Evolutionary conservation across 30 jellyfish, hydroid and myxozoan species (phyloP).

Genomic region (Turritopsis rubra): DNA sequence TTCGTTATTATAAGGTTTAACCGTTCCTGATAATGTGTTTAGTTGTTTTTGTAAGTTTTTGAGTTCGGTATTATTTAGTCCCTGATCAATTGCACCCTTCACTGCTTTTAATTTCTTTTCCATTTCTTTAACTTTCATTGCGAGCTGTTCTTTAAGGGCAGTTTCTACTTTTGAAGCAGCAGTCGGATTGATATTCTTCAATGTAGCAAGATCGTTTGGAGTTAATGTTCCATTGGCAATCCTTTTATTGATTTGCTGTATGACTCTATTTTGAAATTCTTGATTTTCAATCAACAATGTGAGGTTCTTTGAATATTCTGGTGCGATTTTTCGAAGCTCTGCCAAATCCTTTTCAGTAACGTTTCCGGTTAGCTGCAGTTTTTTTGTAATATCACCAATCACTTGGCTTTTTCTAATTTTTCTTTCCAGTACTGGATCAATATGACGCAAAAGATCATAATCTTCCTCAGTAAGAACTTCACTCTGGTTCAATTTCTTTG

Average conservation of each 20-base stretch:
- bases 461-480: conserved; percentile 55
- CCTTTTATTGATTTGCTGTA: conserved; percentile 32
- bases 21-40: conserved; percentile 30
- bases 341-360: conserved; percentile 50
- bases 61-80: conserved; percentile 38
- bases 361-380: conserved; percentile 34
- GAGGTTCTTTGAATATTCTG: conserved; percentile 45
- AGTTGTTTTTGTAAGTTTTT: conserved; percentile 43
- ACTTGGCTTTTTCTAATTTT: conserved; percentile 38
- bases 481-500: conserved; percentile 39
- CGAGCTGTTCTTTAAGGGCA: conserved; percentile 75
- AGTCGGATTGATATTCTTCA: conserved; percentile 53
- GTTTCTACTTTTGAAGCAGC: conserved; percentile 65
- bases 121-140: conserved; percentile 63
- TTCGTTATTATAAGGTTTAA: conserved; percentile 40
- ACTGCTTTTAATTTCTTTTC: conserved; percentile 56
- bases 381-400: conserved; percentile 33
- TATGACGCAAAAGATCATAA: conserved; percentile 37
- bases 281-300: conserved; percentile 20
- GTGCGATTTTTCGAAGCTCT: conserved; percentile 37
- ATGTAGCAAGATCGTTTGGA: conserved; percentile 42
- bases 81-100: conserved; percentile 45
- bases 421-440: conserved; percentile 56
- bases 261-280: conserved; percentile 13
- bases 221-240: conserved; percentile 45